A percentile compares a stretch with the other conserved stretches of the same genome.
Conservation (phyloP, 2,113 vertebrate genomes). For the Pogonocichla stellata region DNA sequence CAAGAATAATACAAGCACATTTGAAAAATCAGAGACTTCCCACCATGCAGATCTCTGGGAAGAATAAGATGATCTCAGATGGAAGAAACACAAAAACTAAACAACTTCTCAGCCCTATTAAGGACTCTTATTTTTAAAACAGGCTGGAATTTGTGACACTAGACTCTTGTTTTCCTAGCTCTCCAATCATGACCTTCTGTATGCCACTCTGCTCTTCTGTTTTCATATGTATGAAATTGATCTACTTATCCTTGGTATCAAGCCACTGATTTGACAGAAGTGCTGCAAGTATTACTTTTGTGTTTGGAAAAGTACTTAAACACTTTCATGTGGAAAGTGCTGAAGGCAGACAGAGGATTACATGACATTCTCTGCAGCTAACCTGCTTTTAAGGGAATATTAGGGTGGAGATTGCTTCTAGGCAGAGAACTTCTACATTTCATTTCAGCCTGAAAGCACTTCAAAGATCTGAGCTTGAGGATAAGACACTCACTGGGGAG, state of each 20-base stretch:
- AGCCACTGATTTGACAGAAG: conserved; percentile 15
- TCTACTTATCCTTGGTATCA: background rate
- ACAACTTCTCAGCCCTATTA: background rate
- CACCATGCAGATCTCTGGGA: background rate
- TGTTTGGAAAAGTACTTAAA: conserved; percentile 33
- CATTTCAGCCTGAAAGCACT: conserved; percentile 43
- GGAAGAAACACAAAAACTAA: background rate
- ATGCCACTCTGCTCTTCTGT: background rate
- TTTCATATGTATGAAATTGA: background rate
- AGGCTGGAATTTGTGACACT: background rate
- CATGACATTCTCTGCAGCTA: conserved; percentile 21
- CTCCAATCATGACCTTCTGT: background rate
- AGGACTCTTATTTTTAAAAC: background rate
- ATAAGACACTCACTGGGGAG: conserved; percentile 45
- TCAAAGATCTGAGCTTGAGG: conserved; percentile 28
- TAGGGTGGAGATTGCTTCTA: conserved; percentile 28
- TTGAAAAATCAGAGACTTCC: background rate
- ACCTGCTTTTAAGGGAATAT: conserved; percentile 50
- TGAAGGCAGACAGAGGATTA: conserved; percentile 42
- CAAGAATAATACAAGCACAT: background rate
- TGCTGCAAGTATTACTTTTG: conserved; percentile 32
- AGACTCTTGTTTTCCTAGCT: background rate
- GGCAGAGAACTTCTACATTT: conserved; percentile 9
- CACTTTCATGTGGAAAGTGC: background rate
- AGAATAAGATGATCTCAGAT: background rate